These are phyloP conservation scores for Troilus luridus DNA, from an alignment of 2,888 invertebrate genomes.

Conservation along the genomic window DNA sequence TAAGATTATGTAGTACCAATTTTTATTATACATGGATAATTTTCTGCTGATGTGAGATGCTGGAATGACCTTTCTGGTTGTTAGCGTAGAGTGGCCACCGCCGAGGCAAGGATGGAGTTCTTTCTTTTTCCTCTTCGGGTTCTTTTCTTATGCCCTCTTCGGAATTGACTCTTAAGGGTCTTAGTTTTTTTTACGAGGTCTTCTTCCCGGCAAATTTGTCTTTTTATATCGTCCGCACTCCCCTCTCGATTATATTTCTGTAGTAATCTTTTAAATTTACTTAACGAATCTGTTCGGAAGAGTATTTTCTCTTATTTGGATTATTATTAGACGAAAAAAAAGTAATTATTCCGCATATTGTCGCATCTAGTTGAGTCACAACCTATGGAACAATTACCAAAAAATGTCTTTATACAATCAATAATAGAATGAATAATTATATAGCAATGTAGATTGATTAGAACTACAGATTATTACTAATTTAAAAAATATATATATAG, in stretches of 20 bases:
- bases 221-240: neutral
- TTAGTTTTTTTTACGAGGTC: conserved; percentile 1
- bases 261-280: neutral
- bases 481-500: no score
- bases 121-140: neutral
- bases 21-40: neutral
- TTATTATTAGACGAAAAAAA: neutral
- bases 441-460: no score
- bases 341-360: no score
- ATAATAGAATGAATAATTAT: no score
- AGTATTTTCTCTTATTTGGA: neutral
- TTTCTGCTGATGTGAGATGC: neutral
- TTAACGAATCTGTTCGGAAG: neutral
- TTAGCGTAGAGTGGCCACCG: neutral
- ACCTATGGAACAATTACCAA: no score
- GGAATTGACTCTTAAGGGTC: conserved; percentile 5
- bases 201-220: neutral
- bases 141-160: neutral
- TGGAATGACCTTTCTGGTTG: neutral
- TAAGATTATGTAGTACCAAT: neutral
- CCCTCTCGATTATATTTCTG: neutral
- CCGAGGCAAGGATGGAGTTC: neutral
- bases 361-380: no score
- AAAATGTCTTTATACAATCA: no score
- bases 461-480: no score